Evolutionary conservation across 1,140 invertebrate species (phyloP).

Genomic region (Danaus plexippus): DNA sequence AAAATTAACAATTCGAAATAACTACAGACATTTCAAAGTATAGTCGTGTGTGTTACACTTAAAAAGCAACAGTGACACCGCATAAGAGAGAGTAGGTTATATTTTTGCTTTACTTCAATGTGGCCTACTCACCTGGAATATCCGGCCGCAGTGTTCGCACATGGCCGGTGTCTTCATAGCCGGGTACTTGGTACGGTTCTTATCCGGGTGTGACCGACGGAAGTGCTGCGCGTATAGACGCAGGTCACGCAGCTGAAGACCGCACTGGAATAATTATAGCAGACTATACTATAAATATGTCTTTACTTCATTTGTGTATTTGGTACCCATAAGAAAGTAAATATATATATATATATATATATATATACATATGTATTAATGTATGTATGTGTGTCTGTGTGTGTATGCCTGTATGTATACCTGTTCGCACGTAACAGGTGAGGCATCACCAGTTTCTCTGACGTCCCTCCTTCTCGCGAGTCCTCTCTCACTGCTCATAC

Average conservation of each 20-base stretch:
- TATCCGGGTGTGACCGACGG: conserved; percentile 51
- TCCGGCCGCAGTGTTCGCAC: conserved; percentile 56
- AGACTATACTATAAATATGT: too few relatives aligned
- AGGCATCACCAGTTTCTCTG: conserved; percentile 6
- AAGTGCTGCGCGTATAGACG: conserved; percentile 56
- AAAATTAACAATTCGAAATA: too few relatives aligned
- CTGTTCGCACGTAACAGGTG: conserved; percentile 47
- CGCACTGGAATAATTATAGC: conserved; percentile 33
- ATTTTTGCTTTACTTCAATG: too few relatives aligned
- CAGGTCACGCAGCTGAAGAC: conserved; percentile 39
- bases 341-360: background rate
- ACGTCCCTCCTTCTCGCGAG: conserved; percentile 22
- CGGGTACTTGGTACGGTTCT: conserved; percentile 59
- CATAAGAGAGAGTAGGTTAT: too few relatives aligned
- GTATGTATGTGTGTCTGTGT: background rate
- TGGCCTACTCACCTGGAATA: conserved; percentile 42
- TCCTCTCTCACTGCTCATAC: conserved; percentile 37
- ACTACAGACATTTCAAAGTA: too few relatives aligned
- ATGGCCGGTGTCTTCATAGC: conserved; percentile 59
- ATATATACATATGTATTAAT: background rate
- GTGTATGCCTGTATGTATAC: conserved; percentile 13
- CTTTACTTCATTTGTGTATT: too few relatives aligned
- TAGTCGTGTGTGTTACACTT: too few relatives aligned
- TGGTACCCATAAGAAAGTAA: too few relatives aligned
- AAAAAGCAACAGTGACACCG: too few relatives aligned